phyloP scores from a whole-genome alignment of 2,113 vertebrate species.

The Saiga tatarica region DNA sequence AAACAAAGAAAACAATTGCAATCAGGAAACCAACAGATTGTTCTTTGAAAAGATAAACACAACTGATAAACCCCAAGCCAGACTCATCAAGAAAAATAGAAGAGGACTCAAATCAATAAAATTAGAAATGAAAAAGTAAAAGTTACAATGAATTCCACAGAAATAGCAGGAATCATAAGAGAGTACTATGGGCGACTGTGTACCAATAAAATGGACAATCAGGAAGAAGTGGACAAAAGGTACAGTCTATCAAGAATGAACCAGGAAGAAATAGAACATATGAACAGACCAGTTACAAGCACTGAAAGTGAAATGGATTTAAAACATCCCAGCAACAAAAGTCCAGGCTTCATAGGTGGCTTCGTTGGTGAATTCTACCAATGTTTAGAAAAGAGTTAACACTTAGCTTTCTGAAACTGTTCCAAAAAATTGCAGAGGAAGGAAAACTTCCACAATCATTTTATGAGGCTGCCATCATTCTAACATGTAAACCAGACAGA shows the following conservation, averaged over 20 bases:
- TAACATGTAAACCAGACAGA: too few species aligned
- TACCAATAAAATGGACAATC: background rate
- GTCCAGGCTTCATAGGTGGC: background rate
- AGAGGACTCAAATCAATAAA: background rate
- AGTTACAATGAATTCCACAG: background rate
- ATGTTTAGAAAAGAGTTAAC: background rate
- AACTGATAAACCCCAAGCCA: background rate
- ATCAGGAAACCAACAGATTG: background rate
- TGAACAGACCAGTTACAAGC: background rate
- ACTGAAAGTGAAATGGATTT: background rate
- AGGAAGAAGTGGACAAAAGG: background rate
- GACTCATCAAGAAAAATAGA: background rate
- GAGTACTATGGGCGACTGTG: background rate
- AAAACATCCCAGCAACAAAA: background rate
- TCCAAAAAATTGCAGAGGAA: background rate
- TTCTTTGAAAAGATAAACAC: background rate
- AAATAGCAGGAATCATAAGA: background rate
- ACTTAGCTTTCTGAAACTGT: background rate
- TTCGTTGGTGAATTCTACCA: background rate
- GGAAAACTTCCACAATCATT: background rate
- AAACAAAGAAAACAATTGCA: background rate
- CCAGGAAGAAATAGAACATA: background rate
- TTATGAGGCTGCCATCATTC: too few species aligned
- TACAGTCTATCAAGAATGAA: background rate
- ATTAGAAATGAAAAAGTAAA: background rate